Base-by-base conservation (phyloP, 1,140 invertebrate species). In the Drosophila tsacasi region DNA sequence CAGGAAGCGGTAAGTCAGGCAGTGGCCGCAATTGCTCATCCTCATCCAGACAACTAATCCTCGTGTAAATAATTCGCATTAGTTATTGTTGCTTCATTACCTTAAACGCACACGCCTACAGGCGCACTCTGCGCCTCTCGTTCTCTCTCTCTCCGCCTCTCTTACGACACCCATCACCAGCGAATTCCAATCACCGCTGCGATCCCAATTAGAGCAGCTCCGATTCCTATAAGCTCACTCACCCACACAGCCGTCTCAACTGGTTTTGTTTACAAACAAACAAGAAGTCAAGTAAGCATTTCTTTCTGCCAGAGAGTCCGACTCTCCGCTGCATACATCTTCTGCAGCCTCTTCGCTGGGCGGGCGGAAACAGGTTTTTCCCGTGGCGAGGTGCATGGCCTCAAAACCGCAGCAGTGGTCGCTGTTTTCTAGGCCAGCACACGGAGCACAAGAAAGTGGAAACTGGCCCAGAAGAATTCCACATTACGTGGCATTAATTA, bases 251-350 rank as follows among this genome's bases (percentile, higher is more conserved):
- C 23, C n/a, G 39, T 35, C 58, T 23, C 71, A 90, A 89, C 85
- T 90, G 78, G 85, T 84, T 86, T 90, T 89, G 84, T 89, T 89
- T 90, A 89, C 85, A 81, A 89, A 83, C 84, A 89, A 78, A 65
- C 58, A 39, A 63, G 60, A 69, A 75, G 72, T 76, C 79, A 74
- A 87, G 77, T 63, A 62, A 89, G 67, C 69, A 57, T 64, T 87
- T 79, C 50, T 64, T 82, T 76, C 42, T 30, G 68, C 47, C 57
- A 54, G 69, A 19, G 46, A 74, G 68, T 32, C 44, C 25, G 25
- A 42, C 50, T 46, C 25, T 35, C 19, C 25, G 17, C 25, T 39
- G 61, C 62, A 19, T 65, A 39, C 46, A 25, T 39, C 49, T 50
- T 27, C 69, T 42, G 30, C 57, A 69, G 15, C 65, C 17, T 60